Percentiles rank a stretch among this genome's conserved stretches.
Conservation (phyloP, 2,888 invertebrate species). For the Polia nebulosa region DNA sequence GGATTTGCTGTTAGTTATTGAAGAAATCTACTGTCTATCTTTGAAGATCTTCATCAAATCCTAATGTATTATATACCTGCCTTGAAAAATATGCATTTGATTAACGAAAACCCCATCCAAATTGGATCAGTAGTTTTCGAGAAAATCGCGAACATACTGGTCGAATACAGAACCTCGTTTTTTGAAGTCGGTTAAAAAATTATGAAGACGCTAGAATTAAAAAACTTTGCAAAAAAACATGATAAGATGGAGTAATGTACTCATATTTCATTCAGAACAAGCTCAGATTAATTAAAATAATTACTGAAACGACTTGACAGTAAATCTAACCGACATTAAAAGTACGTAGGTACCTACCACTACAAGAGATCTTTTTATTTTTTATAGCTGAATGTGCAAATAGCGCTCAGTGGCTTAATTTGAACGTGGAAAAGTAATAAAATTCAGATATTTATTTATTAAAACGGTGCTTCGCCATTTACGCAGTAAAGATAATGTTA, state of each 20-base stretch:
- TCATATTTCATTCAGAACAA: constrained; percentile 48
- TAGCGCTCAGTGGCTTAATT: constrained; percentile 45
- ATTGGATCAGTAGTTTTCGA: too few species aligned
- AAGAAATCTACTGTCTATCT: too few species aligned
- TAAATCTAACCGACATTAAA: constrained; percentile 32
- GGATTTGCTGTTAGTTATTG: too few species aligned
- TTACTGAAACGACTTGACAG: constrained; percentile 40
- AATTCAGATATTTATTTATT: constrained; percentile 44
- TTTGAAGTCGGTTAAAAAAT: too few species aligned
- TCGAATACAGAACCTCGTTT: too few species aligned
- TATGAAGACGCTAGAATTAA: neutral
- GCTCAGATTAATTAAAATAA: constrained; percentile 49
- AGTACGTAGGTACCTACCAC: constrained; percentile 2
- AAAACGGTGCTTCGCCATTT: constrained; percentile 48
- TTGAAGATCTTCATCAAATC: too few species aligned
- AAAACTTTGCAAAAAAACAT: neutral
- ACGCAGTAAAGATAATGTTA: constrained; percentile 57
- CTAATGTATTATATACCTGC: too few species aligned
- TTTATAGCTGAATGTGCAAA: constrained; percentile 40
- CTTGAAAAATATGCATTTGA: too few species aligned
- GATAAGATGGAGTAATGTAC: constrained; percentile 29
- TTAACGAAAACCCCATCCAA: too few species aligned
- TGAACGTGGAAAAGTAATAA: constrained; percentile 49
- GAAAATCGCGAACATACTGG: too few species aligned
- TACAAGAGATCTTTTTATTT: constrained; percentile 25